Conservation (phyloP, 2,888 invertebrate genomes). For the Synanthedon andrenaeformis region DNA sequence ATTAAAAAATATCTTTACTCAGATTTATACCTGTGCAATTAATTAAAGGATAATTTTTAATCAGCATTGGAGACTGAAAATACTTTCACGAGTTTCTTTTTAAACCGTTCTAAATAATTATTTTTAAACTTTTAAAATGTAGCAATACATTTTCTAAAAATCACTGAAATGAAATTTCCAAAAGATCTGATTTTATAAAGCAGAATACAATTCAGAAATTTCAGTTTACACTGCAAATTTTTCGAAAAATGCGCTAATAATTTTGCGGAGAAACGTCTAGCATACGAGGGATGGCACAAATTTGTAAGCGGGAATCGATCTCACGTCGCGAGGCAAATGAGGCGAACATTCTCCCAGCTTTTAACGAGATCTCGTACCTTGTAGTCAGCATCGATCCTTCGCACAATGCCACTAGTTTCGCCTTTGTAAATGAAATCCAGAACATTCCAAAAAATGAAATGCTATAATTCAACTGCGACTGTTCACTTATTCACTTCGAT, state of each 20-base stretch:
- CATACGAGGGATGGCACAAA: not conserved
- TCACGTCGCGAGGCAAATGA: not conserved
- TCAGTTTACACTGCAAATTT: not conserved
- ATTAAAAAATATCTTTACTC: no score
- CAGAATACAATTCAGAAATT: not conserved
- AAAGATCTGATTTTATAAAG: no score
- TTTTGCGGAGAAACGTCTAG: not conserved
- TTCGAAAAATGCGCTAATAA: not conserved
- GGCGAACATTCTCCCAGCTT: not conserved
- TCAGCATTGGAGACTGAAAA: no score
- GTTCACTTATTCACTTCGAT: no score
- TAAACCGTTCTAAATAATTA: no score
- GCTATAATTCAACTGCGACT: not conserved
- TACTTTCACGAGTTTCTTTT: no score
- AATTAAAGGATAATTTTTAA: no score
- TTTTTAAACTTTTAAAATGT: no score
- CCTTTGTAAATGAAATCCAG: not conserved
- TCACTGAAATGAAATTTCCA: no score
- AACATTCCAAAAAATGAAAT: not conserved
- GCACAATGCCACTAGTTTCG: not conserved
- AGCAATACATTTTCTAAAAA: no score
- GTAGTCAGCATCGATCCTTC: not conserved
- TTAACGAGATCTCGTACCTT: not conserved
- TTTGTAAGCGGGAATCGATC: not conserved
- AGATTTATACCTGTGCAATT: no score